These are phyloP conservation scores for Molossus molossus DNA, from an alignment of 2,797 vertebrate genomes.

Conservation along the genomic window DNA sequence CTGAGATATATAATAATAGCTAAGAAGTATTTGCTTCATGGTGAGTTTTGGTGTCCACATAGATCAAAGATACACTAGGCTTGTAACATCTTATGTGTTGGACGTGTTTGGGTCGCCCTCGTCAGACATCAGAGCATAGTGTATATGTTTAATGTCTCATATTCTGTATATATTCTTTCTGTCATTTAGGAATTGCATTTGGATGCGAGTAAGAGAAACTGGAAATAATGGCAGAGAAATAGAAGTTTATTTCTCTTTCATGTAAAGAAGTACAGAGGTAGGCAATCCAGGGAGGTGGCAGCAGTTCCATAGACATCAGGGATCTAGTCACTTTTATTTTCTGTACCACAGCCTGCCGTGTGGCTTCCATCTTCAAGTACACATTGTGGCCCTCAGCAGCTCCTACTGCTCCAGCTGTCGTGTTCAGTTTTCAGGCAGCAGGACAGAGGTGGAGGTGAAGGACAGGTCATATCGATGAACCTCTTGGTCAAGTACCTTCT, in stretches of 20 bases:
- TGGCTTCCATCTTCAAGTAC: not conserved
- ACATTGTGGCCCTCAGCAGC: not conserved
- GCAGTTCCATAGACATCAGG: not conserved
- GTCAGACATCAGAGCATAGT: not conserved
- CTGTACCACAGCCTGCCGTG: not conserved
- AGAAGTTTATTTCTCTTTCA: slow-evolving; percentile 3
- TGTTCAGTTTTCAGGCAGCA: not conserved
- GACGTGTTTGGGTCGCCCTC: not conserved
- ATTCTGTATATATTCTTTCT: not conserved
- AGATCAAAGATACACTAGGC: not conserved
- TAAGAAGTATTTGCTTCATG: slow-evolving; percentile 5
- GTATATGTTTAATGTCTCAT: not conserved
- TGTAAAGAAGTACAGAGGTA: not conserved
- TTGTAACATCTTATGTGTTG: not conserved
- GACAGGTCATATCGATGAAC: not conserved
- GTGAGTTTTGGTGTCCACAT: not conserved
- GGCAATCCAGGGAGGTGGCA: not conserved
- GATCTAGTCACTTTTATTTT: not conserved
- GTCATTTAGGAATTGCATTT: slow-evolving; percentile 24
- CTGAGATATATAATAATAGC: not conserved
- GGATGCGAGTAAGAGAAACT: not conserved
- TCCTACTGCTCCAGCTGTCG: not conserved
- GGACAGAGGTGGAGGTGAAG: not conserved
- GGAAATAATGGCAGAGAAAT: not conserved
- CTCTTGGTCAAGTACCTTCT: not conserved